phyloP scores from a whole-genome alignment of 2,113 vertebrate genomes.

The Sitta europaea region DNA sequence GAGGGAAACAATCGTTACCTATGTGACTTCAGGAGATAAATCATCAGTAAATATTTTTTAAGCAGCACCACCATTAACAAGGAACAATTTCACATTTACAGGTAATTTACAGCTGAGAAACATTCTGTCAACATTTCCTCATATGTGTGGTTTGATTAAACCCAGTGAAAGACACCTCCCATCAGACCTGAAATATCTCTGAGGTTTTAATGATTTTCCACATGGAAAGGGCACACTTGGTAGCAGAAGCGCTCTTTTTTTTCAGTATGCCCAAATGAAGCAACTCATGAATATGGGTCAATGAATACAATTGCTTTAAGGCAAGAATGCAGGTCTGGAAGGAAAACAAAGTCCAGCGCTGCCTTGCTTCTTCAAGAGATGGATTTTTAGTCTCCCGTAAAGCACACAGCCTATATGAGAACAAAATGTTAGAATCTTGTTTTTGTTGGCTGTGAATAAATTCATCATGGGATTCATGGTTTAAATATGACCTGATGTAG shows the following conservation, averaged over 20 bases:
- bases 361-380: background rate
- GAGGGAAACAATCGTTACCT: background rate
- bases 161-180: slow-evolving; percentile 36
- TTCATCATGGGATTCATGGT: slow-evolving; percentile 29
- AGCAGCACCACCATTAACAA: background rate
- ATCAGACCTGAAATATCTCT: slow-evolving; percentile 4
- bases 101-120: slow-evolving; percentile 20
- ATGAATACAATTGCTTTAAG: background rate
- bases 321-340: background rate
- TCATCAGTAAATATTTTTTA: slow-evolving; percentile 26
- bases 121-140: slow-evolving; percentile 24
- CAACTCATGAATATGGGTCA: background rate
- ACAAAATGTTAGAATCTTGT: slow-evolving; percentile 50
- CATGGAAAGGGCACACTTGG: background rate
- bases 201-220: slow-evolving; percentile 27
- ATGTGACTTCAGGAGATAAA: background rate
- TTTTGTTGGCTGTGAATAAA: slow-evolving; percentile 53
- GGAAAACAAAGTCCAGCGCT: background rate
- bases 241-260: background rate
- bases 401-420: background rate
- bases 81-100: slow-evolving; percentile 7
- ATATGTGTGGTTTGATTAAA: slow-evolving; percentile 20
- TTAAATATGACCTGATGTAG: slow-evolving; percentile 46
- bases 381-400: background rate
- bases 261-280: background rate